Base-by-base conservation (phyloP, 2,888 invertebrate species). In the Rutpela maculata region DNA sequence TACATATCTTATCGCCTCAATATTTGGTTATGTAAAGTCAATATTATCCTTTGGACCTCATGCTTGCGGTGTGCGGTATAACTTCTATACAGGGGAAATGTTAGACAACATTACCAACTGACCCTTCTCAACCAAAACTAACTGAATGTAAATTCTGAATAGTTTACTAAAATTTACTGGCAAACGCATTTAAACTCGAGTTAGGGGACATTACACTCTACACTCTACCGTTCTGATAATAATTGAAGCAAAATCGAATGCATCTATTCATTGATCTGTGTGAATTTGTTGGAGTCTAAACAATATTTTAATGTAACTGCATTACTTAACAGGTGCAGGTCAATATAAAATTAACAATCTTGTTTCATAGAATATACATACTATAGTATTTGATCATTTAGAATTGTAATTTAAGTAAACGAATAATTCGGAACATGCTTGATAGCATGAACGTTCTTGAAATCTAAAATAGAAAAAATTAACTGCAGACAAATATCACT, bases 201-300 rank as follows among this genome's bases (percentile, higher is more conserved):
- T 50, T n/a, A 50, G 50, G 50, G 50, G 15, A n/a, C n/a, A 50
- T 12, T 17, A 50, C 50, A 50, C 50, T n/a, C n/a, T n/a, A 50
- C 50, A n/a, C n/a, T n/a, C 6, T 50, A 43, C 3, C 7, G 43
- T 3, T 43, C 1, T n/a, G 15, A 5, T 50, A 50, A 50, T 15
- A 50, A 50, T 15, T 50, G n/a, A 50, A 50, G 50, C 50, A n/a
- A 50, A n/a, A 50, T 43, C 50, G 50, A 50, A 50, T n/a, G 50
- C 0, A 50, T 50, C 4, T 26, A 43, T 43, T 43, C 12, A 43
- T 43, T 43, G 43, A 43, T 43, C 43, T 15, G 15, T 43, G 43
- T 43, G 43, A 43, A 43, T 43, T 43, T 11, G 12, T 43, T 43
- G 43, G 12, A 43, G 7, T 1, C 15, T 50, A n/a, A 50, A 50